Evolutionary conservation across 2,888 invertebrate genomes (phyloP), one percentile per base, ranked within the genome.

Genomic region (Tortrix viridana): DNA sequence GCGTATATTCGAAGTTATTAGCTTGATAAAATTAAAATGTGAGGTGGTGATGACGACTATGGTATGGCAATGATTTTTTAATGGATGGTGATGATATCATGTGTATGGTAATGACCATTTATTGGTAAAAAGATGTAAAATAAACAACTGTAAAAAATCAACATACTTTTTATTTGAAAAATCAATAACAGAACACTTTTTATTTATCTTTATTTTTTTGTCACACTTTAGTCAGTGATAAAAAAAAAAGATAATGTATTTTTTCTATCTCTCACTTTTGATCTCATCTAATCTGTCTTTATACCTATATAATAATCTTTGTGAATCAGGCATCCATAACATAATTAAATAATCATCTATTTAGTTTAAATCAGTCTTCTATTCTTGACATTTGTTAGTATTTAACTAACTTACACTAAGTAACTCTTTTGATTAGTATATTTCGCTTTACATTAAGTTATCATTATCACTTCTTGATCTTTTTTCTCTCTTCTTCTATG

Each of bases 31-130:
- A 46, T 12, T 46, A 46, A 46, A 12, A 3, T 20, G 12, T 46
- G 46, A 46, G 18, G 20, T 46, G 46, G 46, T 46, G 46, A 46
- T 46, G 46, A 46, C 20, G 20, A 46, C 46, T 46, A 46, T 46
- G 20, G 12, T 14, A 46, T 46, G 46, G 46, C 19, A 46, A 5
- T 46, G 46, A 46, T n/a, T 19, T 19, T 46, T 46, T 46, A 19
- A 19, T 12, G 3, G 46, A 46, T 2, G 46, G 46, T 46, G 46
- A 46, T 46, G 46, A 46, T 46, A 46, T 46, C 46, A 19, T 46
- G 46, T 46, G 19, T 46, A 46, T 46, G 46, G 46, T 46, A 20
- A 46, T 46, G 12, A 46, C 46, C 12, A 19, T 46, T 46, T 20
- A 46, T 46, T 46, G 20, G 12, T 46, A 46, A 20, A 19, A 19